These are phyloP conservation scores for Heterotis niloticus DNA, from an alignment of 2,113 vertebrate species.

Conservation along the genomic window DNA sequence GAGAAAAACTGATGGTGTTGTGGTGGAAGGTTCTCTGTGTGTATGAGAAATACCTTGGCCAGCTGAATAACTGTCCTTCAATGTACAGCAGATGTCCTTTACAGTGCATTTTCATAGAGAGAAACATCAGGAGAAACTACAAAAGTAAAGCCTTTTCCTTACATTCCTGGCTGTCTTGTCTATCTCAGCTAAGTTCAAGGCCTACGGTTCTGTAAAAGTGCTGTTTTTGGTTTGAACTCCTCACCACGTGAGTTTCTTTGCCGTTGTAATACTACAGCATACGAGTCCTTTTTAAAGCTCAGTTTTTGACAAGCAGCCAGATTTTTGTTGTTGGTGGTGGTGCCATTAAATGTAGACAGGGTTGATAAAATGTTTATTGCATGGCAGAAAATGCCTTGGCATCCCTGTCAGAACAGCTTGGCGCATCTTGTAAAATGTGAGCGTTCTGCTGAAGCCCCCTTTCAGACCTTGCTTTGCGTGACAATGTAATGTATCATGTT, in stretches of 20 bases:
- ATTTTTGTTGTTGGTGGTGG: neutral
- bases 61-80: too few relatives aligned
- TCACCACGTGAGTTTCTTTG: neutral
- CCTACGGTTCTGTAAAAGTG: neutral
- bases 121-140: neutral
- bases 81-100: too few relatives aligned
- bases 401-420: neutral
- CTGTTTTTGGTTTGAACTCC: neutral
- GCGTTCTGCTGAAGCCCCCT: neutral
- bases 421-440: neutral
- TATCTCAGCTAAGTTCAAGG: neutral
- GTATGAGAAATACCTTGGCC: too few relatives aligned
- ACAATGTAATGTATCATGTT: neutral
- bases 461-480: neutral
- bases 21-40: too few relatives aligned
- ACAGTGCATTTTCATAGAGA: neutral
- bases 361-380: neutral
- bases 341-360: neutral
- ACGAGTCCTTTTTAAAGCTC: neutral
- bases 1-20: too few relatives aligned
- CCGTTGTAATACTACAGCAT: neutral
- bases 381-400: neutral
- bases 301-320: neutral
- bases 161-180: neutral
- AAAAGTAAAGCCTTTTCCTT: neutral